These are phyloP conservation scores for Styela clava DNA, from an alignment of 23 tunicate species.

Conservation along the genomic window DNA sequence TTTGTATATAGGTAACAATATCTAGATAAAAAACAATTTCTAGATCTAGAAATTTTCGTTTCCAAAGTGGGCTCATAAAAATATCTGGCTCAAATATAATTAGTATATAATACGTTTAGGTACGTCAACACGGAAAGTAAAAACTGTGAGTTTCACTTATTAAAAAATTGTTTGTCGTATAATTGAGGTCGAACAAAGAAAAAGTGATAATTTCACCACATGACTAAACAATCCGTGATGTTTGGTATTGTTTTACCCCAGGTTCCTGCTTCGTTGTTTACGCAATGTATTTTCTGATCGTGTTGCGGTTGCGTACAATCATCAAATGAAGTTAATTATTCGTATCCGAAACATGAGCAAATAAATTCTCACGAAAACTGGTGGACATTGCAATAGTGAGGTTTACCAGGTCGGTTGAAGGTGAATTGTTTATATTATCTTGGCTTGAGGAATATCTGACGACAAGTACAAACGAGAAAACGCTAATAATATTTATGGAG, in stretches of 20 bases:
- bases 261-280: neutral
- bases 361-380: neutral
- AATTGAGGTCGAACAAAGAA: neutral
- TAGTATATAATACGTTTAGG: too few relatives aligned
- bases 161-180: neutral
- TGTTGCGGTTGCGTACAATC: neutral
- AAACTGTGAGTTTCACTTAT: neutral
- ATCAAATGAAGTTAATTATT: neutral
- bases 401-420: too few relatives aligned
- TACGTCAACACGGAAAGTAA: too few relatives aligned
- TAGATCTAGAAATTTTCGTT: too few relatives aligned
- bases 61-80: too few relatives aligned
- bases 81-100: too few relatives aligned
- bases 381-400: neutral
- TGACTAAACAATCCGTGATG: neutral
- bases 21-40: too few relatives aligned
- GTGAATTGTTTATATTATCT: too few relatives aligned
- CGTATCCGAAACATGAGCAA: neutral
- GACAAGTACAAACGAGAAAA: too few relatives aligned
- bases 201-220: neutral
- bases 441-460: too few relatives aligned
- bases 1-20: too few relatives aligned
- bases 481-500: neutral
- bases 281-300: neutral
- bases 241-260: neutral